Conservation (phyloP, 2,113 vertebrate species). For the Candoia aspera region DNA sequence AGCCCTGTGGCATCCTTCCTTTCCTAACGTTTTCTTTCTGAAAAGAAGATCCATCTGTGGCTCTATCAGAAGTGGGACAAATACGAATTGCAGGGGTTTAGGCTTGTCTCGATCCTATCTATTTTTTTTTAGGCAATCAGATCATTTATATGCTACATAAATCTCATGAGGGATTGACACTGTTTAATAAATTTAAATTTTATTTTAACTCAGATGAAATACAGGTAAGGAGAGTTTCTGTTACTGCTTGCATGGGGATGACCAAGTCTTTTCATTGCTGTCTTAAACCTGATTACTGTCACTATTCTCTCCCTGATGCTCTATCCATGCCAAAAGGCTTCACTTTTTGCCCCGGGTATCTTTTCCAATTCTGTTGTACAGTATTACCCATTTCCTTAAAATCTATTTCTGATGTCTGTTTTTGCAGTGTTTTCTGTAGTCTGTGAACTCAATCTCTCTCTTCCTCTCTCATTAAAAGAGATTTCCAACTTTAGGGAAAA, state of each 20-base stretch:
- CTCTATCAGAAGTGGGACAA: background rate
- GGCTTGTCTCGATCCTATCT: background rate
- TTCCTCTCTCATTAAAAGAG: background rate
- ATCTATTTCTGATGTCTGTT: background rate
- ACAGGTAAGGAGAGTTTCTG: constrained; percentile 9
- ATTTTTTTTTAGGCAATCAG: background rate
- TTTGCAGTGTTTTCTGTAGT: background rate
- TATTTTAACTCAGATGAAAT: constrained; percentile 13
- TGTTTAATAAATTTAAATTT: background rate
- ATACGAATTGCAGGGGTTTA: background rate
- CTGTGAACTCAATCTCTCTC: background rate
- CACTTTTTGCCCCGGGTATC: background rate
- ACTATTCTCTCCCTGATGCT: background rate
- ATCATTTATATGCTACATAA: constrained; percentile 22
- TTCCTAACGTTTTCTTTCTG: background rate
- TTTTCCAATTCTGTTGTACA: background rate
- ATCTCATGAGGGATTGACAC: background rate
- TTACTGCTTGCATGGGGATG: background rate
- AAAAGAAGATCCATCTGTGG: background rate
- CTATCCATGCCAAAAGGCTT: background rate
- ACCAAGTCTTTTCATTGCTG: background rate
- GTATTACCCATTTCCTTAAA: background rate
- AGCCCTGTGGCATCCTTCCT: background rate
- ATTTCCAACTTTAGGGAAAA: background rate
- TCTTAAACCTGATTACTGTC: background rate